Evolutionary conservation across 2,797 vertebrate species (phyloP), one percentile per base, ranked within the genome.

Genomic region (Helostoma temminkii): DNA sequence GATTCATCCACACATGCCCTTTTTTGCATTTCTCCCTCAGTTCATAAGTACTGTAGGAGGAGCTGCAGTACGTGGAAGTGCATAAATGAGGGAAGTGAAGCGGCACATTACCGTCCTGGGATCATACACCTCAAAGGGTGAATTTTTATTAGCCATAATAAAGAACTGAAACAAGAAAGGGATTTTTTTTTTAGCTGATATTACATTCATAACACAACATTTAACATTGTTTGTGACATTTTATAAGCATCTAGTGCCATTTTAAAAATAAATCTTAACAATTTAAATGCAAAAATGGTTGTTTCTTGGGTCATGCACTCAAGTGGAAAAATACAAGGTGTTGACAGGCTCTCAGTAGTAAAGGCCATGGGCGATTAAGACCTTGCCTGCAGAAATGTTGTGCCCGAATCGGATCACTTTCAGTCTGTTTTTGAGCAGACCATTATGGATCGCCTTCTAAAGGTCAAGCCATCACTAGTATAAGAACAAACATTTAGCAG

Each of bases 321-420:
- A 80, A 75, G 41, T 52, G 52, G 62, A 66, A 71, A 82, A 82
- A 80, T 15, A 62, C 73, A 66, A 49, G 36, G 57, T 68, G 68
- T 49, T 78, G 82, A 78, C 80, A 71, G 66, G 71, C 52, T 72
- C 57, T 57, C 59, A 43, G 61, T 52, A 74, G 56, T 57, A 81
- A 87, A 88, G 60, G 80, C 76, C 81, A 73, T 9, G 2, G 49
- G 43, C 47, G 50, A 79, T 84, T 77, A 82, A 83, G 77, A 83
- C 61, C 48, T 71, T 37, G 59, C 67, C 76, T 39, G 62, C 59
- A 72, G 56, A 78, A 78, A 71, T 36, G 39, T 41, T 16, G 4
- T 21, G 14, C 43, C 66, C 2, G 52, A 32, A 58, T 69, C 52
- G 32, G 64, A 73, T 84, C 80, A 66, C 71, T 65, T 66, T 73